Base-by-base conservation (phyloP, 2,888 invertebrate genomes). In the Dicyrtoma fusca region DNA sequence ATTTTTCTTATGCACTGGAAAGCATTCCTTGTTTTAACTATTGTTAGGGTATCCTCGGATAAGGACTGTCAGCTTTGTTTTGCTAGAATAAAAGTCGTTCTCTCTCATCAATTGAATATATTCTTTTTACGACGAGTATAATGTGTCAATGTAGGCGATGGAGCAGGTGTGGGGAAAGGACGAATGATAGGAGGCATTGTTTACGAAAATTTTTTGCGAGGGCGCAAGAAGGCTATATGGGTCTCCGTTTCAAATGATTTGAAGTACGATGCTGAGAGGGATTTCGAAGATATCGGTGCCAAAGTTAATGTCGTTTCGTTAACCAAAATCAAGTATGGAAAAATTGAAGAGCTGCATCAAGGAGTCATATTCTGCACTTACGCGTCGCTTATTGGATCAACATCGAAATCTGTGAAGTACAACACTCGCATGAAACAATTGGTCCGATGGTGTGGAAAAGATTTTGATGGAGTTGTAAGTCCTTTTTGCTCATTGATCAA, bases 281-380 rank as follows among this genome's bases (percentile, higher is more conserved):
- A 99, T 86, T 87, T 99, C 74, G 85, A 89, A 75, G 99, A 99
- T 83, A 97, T 99, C 81, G 98, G 98, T 51, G 97, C 98, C 1
- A 84, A 84, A 1, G 92, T 99, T 57, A 91, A 92, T 71, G 97
- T 98, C 34, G 89, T 92, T 83, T 81, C 91, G 1, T 85, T 97
- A 14, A 97, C 95, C 84, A 97, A 97, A 88, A 91, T 98, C 83
- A 98, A 98, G 83, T 99, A 99, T 85, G 96, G 95, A 10, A 97
- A 97, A 86, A 97, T 99, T 80, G 92, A 94, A 55, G 95, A 96
- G 0, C 91, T 91, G 6, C 88, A 93, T 13, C 66, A 76, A 79
- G 97, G 97, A 68, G 97, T 99, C 0, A 91, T 99, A 81, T 99
- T 99, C 86, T 91, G 95, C 81, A 99, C 99, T 0, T 99, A 99